Base-by-base conservation (phyloP, 2,797 vertebrate species). In the Amazona finschi region DNA sequence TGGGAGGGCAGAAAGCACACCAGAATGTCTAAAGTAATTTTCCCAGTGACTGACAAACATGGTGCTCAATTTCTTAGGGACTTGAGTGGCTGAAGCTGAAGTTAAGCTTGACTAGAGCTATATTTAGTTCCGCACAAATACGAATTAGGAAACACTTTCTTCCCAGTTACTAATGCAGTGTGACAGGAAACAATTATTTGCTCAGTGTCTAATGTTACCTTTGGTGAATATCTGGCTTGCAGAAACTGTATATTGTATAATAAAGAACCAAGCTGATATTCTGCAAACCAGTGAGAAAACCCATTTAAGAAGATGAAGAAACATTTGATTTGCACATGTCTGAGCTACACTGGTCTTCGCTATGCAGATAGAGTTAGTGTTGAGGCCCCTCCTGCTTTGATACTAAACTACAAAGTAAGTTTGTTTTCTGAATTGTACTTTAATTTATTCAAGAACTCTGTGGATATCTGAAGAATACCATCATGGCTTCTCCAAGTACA, bases 121-220 rank as follows among this genome's bases (percentile, higher is more conserved):
- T 93, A 96, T 95, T 95, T 95, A 95, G 90, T 50, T 67, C 88
- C 82, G 60, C 52, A 90, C 67, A 94, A 91, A 95, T 49, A 95
- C 71, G 76, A 94, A 93, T 90, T 71, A 92, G 74, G 85, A 93
- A 96, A 86, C 71, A 36, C 71, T 87, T 95, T 93, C 83, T 88
- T 96, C 73, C 44, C 57, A 94, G 83, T 93, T 93, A 87, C 88
- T 93, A 95, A 94, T 49, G 67, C 86, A 82, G 74, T 82, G 92
- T 90, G 94, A 91, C 95, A 92, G 74, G 88, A 96, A 94, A 93
- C 90, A 95, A 95, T 92, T 95, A 95, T 57, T 95, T 88, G 64
- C 80, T 95, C 77, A 76, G 74, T 71, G 90, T 94, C 92, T 94
- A 95, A 95, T 82, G 85, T 64, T 96, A 95, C 90, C 93, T 95